Evolutionary conservation across 2,888 invertebrate species (phyloP), one percentile per base, ranked within the genome.

Genomic region (Mallateleia sp.): DNA sequence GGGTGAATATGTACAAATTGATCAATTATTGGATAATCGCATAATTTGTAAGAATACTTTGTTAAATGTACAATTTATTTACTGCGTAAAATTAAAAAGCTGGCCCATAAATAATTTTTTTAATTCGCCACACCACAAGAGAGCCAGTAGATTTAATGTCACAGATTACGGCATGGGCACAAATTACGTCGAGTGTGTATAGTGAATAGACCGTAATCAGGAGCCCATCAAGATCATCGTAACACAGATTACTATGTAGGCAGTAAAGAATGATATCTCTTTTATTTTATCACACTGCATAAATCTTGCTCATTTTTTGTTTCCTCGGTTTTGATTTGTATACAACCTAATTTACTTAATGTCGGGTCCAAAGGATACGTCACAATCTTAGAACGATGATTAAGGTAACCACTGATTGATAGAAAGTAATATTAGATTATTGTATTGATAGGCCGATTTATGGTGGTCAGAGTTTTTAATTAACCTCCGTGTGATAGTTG

Each of bases 191-290:
- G 32, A 85, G 72, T 75, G 52, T 58, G 69, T 80, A 79, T 85
- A 80, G 80, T 85, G 79, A 85, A 85, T 85, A 74, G 85, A 69
- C 79, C 56, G 75, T 80, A 85, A 85, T 85, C 85, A 74, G 74
- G 72, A 79, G 79, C 52, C 72, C 84, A 84, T 78, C 84, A 72
- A 78, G 78, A 84, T 78, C 78, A 78, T 84, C 71, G 58, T 78
- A 84, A 78, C 58, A 66, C 47, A 84, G 78, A 84, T 84, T 78
- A 67, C 84, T 71, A 78, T 67, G 78, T 78, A 72, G 84, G 66
- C 78, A 78, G 72, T 77, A 78, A 78, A 84, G 66, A 78, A 71
- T 84, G 77, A 78, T 84, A 78, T 72, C 77, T 77, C 69, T 84
- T 84, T 84, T 84, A 77, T 84, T 84, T 78, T 84, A 84, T 84